Conservation (phyloP, 2,797 vertebrate genomes). For the Micropoecilia bifurca region DNA sequence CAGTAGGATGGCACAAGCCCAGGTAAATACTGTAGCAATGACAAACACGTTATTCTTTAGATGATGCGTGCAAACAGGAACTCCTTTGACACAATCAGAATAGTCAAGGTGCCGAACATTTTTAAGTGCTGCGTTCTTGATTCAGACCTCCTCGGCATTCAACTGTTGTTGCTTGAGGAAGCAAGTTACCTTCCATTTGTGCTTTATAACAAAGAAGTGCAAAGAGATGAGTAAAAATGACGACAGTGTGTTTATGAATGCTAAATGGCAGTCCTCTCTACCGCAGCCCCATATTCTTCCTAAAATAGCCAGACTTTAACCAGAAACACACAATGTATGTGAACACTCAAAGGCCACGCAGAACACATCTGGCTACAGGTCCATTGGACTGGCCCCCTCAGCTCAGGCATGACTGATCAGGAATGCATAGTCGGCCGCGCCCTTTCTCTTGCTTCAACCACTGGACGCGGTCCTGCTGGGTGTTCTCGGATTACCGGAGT, state of each 20-base stretch:
- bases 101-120: background rate
- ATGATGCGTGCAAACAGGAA: background rate
- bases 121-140: background rate
- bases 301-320: slow-evolving; percentile 20
- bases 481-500: slow-evolving; percentile 68
- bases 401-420: slow-evolving; percentile 75
- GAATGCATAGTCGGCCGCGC: slow-evolving; percentile 73
- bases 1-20: slow-evolving; percentile 20
- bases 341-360: slow-evolving; percentile 28
- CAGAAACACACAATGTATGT: slow-evolving; percentile 21
- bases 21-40: slow-evolving; percentile 41
- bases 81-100: background rate
- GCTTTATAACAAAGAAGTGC: background rate
- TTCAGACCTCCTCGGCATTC: background rate
- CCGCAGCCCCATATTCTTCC: background rate
- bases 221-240: background rate
- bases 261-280: slow-evolving; percentile 4
- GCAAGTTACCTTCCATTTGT: background rate
- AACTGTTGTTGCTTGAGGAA: background rate
- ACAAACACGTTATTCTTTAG: slow-evolving; percentile 37
- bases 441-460: slow-evolving; percentile 63
- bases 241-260: background rate
- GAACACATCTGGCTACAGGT: slow-evolving; percentile 71
- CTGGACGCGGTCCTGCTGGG: slow-evolving; percentile 64
- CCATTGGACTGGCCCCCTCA: slow-evolving; percentile 49